Evolutionary conservation across 2,888 invertebrate genomes (phyloP), one percentile per base, ranked within the genome.

Genomic region (Hermodice carunculata): DNA sequence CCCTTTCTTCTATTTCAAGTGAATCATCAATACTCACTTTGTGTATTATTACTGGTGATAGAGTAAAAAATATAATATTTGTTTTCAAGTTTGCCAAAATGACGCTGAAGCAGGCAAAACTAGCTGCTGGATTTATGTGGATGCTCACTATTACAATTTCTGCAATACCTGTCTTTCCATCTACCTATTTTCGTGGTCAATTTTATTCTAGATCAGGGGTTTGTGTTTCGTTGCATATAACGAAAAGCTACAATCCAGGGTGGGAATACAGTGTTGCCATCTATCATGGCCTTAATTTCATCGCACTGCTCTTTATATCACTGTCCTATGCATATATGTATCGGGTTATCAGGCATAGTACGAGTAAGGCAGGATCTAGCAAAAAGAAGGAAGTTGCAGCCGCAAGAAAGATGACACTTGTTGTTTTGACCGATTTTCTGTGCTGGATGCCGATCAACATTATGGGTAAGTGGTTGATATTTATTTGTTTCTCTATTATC

Each of bases 21-120:
- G 90, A 90, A 80, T 89, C 90, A 3, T 91, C 91, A 0, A 90
- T 90, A 1, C 78, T 90, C 66, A 87, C 90, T 52, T 84, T 91
- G 17, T 88, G 89, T 0, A 74, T 90, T 65, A 90, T 91, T 61
- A 91, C 91, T 0, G 88, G 89, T 85, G 91, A 91, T 78, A 87
- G 91, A 17, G 88, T 90, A 72, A 86, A 90, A 69, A 89, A 89
- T 1, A 89, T 91, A 29, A 88, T 89, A 19, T 86, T 89, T 69
- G 90, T 90, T 17, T 82, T 90, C 54, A 87, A 70, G 2, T 63
- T 64, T 22, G 28, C 68, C 8, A 65, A 64, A 14, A 76, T 84
- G 34, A 77, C 73, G 5, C 49, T 69, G 4, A 69, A 69, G 24
- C 71, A 61, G 3, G 77, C 81, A 3, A 67, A 77, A 17, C 56